These are phyloP conservation scores for Oreohelix idahoensis DNA, from an alignment of 1,140 invertebrate genomes.

Conservation along the genomic window DNA sequence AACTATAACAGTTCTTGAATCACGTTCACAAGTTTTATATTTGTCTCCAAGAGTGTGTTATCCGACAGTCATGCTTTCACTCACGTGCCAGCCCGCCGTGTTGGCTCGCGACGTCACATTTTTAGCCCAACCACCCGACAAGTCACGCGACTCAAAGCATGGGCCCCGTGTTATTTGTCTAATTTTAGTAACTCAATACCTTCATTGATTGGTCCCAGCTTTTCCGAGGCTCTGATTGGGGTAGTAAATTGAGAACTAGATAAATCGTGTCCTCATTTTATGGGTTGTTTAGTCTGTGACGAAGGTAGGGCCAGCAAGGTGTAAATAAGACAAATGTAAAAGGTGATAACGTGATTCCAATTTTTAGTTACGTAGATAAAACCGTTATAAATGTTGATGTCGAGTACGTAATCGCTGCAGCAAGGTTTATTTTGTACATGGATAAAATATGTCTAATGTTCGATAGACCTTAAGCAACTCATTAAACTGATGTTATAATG, in stretches of 20 bases:
- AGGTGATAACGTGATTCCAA: too few relatives aligned
- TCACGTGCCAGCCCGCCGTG: constrained; percentile 29
- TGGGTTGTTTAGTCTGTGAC: too few relatives aligned
- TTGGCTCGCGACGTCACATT: constrained; percentile 24
- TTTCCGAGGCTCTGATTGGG: constrained; percentile 8
- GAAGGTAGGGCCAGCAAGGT: too few relatives aligned
- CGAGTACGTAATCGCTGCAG: too few relatives aligned
- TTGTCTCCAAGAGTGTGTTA: constrained; percentile 1
- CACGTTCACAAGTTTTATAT: constrained; percentile 5
- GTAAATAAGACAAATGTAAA: too few relatives aligned
- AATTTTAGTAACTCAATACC: constrained; percentile 11
- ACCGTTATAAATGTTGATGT: too few relatives aligned
- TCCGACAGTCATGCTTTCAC: constrained; percentile 9
- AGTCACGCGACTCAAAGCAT: constrained; percentile 30
- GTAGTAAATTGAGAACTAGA: neutral
- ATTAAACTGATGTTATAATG: too few relatives aligned
- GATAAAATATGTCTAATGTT: too few relatives aligned
- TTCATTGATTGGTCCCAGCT: constrained; percentile 9
- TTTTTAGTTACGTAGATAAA: too few relatives aligned
- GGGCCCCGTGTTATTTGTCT: constrained; percentile 21
- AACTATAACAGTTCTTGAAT: neutral
- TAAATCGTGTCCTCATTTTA: neutral
- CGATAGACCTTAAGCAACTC: too few relatives aligned
- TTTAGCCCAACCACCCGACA: neutral
- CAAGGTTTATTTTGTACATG: too few relatives aligned